Conservation (phyloP, 2,113 vertebrate species). For the Eublepharis macularius region DNA sequence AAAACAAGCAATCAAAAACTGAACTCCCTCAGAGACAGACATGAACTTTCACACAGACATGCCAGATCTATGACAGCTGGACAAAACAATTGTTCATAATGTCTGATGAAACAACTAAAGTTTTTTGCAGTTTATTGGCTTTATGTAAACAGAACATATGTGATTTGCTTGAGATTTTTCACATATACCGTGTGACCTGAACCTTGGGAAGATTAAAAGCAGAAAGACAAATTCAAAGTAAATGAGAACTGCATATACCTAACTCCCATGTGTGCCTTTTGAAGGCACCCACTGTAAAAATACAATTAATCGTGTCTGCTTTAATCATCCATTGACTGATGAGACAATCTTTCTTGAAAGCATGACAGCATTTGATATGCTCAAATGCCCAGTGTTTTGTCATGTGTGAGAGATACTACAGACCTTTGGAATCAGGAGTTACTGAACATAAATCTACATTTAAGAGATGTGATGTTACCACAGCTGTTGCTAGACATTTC, state of each 20-base stretch:
- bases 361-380: not conserved
- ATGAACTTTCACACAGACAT: no score
- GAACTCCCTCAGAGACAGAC: not conserved
- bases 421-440: conserved; percentile 17
- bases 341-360: not conserved
- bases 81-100: conserved; percentile 27
- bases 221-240: conserved; percentile 32
- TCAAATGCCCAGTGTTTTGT: not conserved
- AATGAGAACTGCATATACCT: not conserved
- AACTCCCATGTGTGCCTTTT: not conserved
- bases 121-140: conserved; percentile 10
- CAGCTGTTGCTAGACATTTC: conserved; percentile 5
- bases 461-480: not conserved
- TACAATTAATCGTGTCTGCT: not conserved
- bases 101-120: conserved; percentile 40
- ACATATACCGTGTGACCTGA: not conserved
- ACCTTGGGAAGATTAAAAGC: not conserved
- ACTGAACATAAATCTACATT: conserved; percentile 15
- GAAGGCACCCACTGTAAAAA: not conserved
- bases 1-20: no score
- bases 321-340: not conserved
- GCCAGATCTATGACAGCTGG: conserved; percentile 9
- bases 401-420: not conserved
- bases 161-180: conserved; percentile 12
- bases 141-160: conserved; percentile 8